Base-by-base conservation (phyloP, 1,140 invertebrate species). In the Homalodisca vitripennis region DNA sequence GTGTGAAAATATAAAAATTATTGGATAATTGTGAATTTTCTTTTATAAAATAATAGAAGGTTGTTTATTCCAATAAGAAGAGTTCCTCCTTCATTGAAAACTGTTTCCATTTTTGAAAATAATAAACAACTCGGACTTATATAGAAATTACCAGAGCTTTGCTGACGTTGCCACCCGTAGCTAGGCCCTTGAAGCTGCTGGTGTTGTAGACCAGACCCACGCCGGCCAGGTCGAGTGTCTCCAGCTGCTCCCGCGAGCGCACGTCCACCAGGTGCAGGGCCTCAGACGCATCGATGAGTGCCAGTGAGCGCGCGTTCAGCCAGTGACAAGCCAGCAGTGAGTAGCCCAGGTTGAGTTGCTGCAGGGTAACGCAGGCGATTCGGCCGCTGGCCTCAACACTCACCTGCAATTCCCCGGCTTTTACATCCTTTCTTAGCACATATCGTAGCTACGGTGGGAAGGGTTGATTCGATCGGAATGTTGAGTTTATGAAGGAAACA, bases 161-260 rank as follows among this genome's bases (percentile, higher is more conserved):
- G 75, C 87, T 89, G 64, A 93, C 92, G 80, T 92, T 92, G 32
- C 91, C 89, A 77, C 90, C 90, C 13, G 89, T 92, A 2, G 87
- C 86, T 27, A 90, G 74, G 46, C 88, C 90, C 80, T 98, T 97
- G 76, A 97, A 98, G 81, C 96, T 92, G 74, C 93, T 93, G 29
- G 92, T 94, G 29, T 89, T 88, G 79, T 98, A 98, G 0, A 97
- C 93, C 34, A 98, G 83, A 67, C 93, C 89, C 17, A 94, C 90
- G 73, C 88, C 86, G 34, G 89, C 90, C 71, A 96, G 82, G 79
- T 97, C 93, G 57, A 94, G 80, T 31, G 86, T 85, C 80, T 95
- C 92, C n/a, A 92, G 81, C 78, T 93, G 90, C 75, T 92, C 88
- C 74, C 94, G 91, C 0, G 91, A 90, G 67, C 93, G 85, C 20